Evolutionary conservation across 2,888 invertebrate genomes (phyloP), one percentile per base, ranked within the genome.

Genomic region (Patella depressa): DNA sequence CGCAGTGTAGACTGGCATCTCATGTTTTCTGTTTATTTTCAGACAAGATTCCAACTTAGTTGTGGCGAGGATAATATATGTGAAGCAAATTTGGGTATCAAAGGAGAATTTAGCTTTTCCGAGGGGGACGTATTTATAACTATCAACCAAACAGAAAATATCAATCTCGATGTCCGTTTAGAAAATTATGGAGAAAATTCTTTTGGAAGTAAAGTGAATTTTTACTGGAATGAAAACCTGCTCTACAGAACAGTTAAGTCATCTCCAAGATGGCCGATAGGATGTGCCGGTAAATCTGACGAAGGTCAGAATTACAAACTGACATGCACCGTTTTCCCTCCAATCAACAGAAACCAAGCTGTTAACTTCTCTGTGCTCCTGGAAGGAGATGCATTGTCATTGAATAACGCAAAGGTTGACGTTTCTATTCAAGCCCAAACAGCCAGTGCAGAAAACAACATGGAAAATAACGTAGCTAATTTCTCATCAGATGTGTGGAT

Each of bases 31-130:
- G 15, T 57, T 57, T 11, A 11, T n/a, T 72, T 72, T 3, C 72
- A 76, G 76, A 57, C 53, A 24, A 53, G 45, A 17, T 76, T 76
- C 24, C 71, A 76, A 76, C 71, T 71, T 19, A 45, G 59, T 2
- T 76, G 76, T 59, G 72, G 76, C 14, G 5, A 53, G 2, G 71
- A 76, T 59, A 55, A 76, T 24, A 14, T 57, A n/a, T 76, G 72
- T 53, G 55, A 72, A 53, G 70, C 71, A 5, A 59, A 76, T 53
- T 72, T 76, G 55, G 57, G 29, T 11, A 55, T 76, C 14, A 17
- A 71, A 15, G 34, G 71, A 14, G 19, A n/a, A 3, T 34, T 55
- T n/a, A 14, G 3, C n/a, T 19, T 19, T n/a, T 15, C 45, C 17
- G n/a, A 71, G 2, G 59, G 17, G 3, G 72, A 71, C 19, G 71